Evolutionary conservation across 2,888 invertebrate species (phyloP).

Genomic region (Eupithecia vulgata): DNA sequence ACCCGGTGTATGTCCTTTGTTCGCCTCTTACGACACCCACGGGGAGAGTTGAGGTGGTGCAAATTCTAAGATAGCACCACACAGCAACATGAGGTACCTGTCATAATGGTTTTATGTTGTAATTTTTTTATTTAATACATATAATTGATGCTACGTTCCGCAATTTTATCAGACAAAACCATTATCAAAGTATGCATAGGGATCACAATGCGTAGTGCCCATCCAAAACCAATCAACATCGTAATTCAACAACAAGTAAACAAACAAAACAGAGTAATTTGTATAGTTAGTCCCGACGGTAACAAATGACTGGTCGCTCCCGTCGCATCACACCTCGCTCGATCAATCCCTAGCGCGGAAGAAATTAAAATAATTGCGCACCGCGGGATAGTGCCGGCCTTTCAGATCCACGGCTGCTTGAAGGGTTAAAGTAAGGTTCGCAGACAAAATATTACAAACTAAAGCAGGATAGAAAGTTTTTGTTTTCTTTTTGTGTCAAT

Average conservation of each 20-base stretch:
- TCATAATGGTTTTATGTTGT: too few species aligned
- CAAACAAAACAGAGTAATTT: slow-evolving; percentile 55
- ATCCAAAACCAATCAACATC: slow-evolving; percentile 23
- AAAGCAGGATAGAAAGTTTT: neutral
- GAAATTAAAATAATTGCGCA: slow-evolving; percentile 82
- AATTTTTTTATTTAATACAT: too few species aligned
- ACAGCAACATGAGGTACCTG: too few species aligned
- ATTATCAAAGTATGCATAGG: neutral
- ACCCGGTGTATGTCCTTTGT: too few species aligned
- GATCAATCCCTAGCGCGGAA: slow-evolving; percentile 74
- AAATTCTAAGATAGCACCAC: too few species aligned
- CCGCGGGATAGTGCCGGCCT: slow-evolving; percentile 65
- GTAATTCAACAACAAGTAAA: slow-evolving; percentile 17
- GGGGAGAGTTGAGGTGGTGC: too few species aligned
- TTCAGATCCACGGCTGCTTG: slow-evolving; percentile 47
- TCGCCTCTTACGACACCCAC: too few species aligned
- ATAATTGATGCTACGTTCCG: too few species aligned
- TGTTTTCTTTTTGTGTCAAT: neutral
- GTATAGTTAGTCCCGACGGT: slow-evolving; percentile 63
- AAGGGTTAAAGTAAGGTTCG: slow-evolving; percentile 65
- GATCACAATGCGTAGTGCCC: neutral
- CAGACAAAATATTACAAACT: slow-evolving; percentile 8
- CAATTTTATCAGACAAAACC: neutral
- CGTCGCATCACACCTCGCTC: slow-evolving; percentile 69
- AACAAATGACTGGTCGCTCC: slow-evolving; percentile 67